Conservation (phyloP, 2,797 vertebrate species). For the Argyrosomus regius region DNA sequence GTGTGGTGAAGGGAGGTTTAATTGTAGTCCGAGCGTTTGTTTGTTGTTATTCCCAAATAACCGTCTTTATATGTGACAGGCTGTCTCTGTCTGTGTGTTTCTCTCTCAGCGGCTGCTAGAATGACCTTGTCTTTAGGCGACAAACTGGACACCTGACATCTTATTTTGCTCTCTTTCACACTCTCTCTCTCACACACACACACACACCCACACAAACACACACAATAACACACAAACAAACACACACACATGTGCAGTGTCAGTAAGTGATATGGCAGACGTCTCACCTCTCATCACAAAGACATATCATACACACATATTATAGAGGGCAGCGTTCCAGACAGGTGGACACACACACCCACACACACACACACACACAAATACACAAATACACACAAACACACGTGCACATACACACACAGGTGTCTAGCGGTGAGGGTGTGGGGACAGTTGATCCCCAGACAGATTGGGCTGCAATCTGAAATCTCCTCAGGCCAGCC, state of each 20-base stretch:
- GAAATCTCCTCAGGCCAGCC: slow-evolving; percentile 78
- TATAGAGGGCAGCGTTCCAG: slow-evolving; percentile 36
- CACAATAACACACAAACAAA: slow-evolving; percentile 18
- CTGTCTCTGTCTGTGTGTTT: slow-evolving; percentile 13
- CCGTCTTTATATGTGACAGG: slow-evolving; percentile 27
- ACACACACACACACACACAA: slow-evolving; percentile 15
- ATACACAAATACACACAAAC: slow-evolving; percentile 20
- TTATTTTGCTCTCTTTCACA: slow-evolving; percentile 50
- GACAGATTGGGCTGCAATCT: slow-evolving; percentile 81
- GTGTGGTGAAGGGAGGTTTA: slow-evolving; percentile 15
- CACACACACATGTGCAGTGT: slow-evolving; percentile 32
- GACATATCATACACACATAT: slow-evolving; percentile 53
- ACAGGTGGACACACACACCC: slow-evolving; percentile 31
- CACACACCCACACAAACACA: slow-evolving; percentile 7
- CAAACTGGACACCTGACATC: slow-evolving; percentile 67
- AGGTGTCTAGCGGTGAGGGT: slow-evolving; percentile 62
- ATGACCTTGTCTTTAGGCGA: slow-evolving; percentile 65
- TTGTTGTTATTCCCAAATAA: slow-evolving; percentile 18
- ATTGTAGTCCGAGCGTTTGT: slow-evolving; percentile 1
- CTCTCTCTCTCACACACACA: slow-evolving; percentile 23
- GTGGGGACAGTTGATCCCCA: slow-evolving; percentile 80
- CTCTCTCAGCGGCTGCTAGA: slow-evolving; percentile 3
- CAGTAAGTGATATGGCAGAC: slow-evolving; percentile 55
- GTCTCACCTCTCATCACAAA: slow-evolving; percentile 45
- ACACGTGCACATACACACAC: slow-evolving; percentile 36